phyloP scores from a whole-genome alignment of 2,888 invertebrate species.

The Caradrina clavipalpis region DNA sequence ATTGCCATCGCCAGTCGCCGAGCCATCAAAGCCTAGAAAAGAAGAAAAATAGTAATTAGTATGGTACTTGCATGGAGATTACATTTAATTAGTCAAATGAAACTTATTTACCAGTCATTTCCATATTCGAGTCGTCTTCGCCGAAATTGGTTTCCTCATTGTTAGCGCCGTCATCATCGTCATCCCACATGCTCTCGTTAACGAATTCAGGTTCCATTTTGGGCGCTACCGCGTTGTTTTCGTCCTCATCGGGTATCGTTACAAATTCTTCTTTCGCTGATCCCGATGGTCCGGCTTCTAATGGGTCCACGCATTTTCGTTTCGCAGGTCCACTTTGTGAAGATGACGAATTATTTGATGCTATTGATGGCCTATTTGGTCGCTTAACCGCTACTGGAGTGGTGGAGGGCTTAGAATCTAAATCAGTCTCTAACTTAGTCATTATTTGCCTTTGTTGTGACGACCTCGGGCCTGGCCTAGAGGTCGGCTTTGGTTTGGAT shows the following conservation, averaged over 20 bases:
- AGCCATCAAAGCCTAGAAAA: slow-evolving; percentile 87
- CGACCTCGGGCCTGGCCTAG: slow-evolving; percentile 92
- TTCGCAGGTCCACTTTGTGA: slow-evolving; percentile 91
- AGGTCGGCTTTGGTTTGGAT: slow-evolving; percentile 91
- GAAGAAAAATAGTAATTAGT: not conserved
- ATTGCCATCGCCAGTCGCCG: slow-evolving; percentile 88
- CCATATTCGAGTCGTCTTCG: slow-evolving; percentile 93
- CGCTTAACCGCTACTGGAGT: slow-evolving; percentile 92
- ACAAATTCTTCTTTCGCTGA: slow-evolving; percentile 90
- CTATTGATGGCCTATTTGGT: slow-evolving; percentile 92
- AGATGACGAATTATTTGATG: slow-evolving; percentile 91
- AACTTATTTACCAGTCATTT: slow-evolving; percentile 88
- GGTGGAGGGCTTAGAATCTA: slow-evolving; percentile 92
- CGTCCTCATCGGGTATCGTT: slow-evolving; percentile 89
- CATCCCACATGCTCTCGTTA: slow-evolving; percentile 91
- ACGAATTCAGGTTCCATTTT: slow-evolving; percentile 93
- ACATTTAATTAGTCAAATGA: fast-evolving
- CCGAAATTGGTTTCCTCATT: slow-evolving; percentile 92
- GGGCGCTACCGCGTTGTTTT: slow-evolving; percentile 91
- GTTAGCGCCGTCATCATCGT: slow-evolving; percentile 92
- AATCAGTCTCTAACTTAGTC: slow-evolving; percentile 92
- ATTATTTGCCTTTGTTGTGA: slow-evolving; percentile 92
- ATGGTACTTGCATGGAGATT: not conserved
- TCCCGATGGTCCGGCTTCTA: slow-evolving; percentile 92
- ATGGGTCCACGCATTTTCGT: slow-evolving; percentile 91